Evolutionary conservation across 2,797 vertebrate species (phyloP).

Genomic region (Cynopterus sphinx): DNA sequence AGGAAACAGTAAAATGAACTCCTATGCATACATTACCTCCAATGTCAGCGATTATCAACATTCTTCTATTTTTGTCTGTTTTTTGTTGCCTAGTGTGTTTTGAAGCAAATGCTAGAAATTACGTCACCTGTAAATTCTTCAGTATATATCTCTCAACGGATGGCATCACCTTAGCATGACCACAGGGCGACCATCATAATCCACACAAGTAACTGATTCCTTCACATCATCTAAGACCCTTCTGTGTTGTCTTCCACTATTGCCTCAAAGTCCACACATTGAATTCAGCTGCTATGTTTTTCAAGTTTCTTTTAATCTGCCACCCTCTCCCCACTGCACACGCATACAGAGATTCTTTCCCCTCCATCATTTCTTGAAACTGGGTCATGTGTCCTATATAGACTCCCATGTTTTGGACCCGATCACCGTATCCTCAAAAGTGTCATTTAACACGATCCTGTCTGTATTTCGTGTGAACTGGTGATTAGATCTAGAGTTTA

Average conservation of each 20-base stretch:
- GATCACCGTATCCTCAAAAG: not conserved
- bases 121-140: not conserved
- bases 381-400: not conserved
- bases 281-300: not conserved
- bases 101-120: not conserved
- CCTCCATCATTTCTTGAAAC: not conserved
- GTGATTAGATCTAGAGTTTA: not conserved
- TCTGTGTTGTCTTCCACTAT: not conserved
- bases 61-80: not conserved
- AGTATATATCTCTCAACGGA: not conserved
- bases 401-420: not conserved
- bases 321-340: not conserved
- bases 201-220: not conserved
- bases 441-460: not conserved
- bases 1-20: not conserved
- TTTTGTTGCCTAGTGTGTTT: not conserved
- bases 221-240: not conserved
- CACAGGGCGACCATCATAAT: not conserved
- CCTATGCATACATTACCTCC: no score
- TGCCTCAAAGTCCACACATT: not conserved
- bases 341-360: not conserved
- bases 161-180: not conserved
- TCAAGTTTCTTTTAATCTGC: not conserved
- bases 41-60: accelerated
- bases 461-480: not conserved